Evolutionary conservation across 2,888 invertebrate genomes (phyloP).

Genomic region (Globia sparganii): DNA sequence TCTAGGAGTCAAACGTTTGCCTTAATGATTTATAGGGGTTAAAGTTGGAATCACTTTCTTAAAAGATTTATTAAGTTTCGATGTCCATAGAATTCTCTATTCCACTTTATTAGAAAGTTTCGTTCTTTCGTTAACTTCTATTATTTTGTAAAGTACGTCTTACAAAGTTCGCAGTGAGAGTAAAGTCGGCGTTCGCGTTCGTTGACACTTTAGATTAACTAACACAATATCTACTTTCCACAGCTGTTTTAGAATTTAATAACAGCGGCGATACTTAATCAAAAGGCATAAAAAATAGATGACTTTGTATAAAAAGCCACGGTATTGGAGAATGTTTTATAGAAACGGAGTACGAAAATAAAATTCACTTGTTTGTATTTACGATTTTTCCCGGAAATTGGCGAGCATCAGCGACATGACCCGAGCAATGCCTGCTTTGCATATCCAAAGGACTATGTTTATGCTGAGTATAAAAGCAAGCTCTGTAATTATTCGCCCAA

Average conservation of each 20-base stretch:
- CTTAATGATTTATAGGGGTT: constrained; percentile 63
- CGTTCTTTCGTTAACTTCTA: constrained; percentile 46
- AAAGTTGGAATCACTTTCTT: constrained; percentile 60
- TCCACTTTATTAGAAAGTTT: constrained; percentile 58
- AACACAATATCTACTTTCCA: constrained; percentile 45
- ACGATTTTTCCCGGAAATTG: constrained; percentile 26
- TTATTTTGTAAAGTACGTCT: constrained; percentile 46
- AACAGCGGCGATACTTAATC: constrained; percentile 13
- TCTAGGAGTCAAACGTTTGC: constrained; percentile 64
- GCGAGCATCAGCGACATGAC: constrained; percentile 19
- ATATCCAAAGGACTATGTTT: constrained; percentile 36
- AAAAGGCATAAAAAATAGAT: constrained; percentile 19
- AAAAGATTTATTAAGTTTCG: constrained; percentile 61
- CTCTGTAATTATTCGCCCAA: constrained; percentile 44
- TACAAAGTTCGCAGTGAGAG: constrained; percentile 49
- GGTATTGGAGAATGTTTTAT: background rate
- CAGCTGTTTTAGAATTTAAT: constrained; percentile 35
- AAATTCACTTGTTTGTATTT: background rate
- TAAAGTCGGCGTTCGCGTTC: constrained; percentile 30
- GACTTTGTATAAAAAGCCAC: constrained; percentile 7
- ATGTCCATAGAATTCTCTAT: constrained; percentile 59
- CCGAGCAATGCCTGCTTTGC: constrained; percentile 27
- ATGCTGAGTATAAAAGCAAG: constrained; percentile 48
- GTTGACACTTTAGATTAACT: constrained; percentile 48
- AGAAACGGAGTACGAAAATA: background rate